phyloP scores from a whole-genome alignment of 1,140 invertebrate species.

The Scaptodrosophila lebanonensis region DNA sequence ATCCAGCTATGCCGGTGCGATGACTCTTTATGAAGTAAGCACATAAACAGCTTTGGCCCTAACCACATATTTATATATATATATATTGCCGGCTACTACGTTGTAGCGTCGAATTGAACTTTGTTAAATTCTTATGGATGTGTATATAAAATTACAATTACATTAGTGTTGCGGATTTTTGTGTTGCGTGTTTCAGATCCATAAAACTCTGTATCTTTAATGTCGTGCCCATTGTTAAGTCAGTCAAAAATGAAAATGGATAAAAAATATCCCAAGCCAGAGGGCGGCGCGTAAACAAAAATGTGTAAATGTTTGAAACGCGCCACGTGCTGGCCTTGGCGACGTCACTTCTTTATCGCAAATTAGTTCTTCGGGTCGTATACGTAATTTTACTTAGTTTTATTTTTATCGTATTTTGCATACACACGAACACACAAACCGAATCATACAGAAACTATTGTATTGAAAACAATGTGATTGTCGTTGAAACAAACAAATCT shows the following conservation, averaged over 20 bases:
- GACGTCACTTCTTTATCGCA: conserved; percentile 61
- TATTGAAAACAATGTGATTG: too few relatives aligned
- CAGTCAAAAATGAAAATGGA: not conserved
- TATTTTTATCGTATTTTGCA: conserved; percentile 12
- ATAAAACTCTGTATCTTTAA: conserved; percentile 1
- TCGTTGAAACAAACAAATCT: too few relatives aligned
- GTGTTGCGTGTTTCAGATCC: not conserved
- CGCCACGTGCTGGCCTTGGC: conserved; percentile 55
- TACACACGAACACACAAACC: not conserved
- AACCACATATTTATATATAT: too few relatives aligned
- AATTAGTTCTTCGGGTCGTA: conserved; percentile 42
- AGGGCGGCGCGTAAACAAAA: conserved; percentile 16
- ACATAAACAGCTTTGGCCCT: too few relatives aligned
- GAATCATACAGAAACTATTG: too few relatives aligned
- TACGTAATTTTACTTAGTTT: conserved; percentile 37
- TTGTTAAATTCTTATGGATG: not conserved
- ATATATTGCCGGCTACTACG: too few relatives aligned
- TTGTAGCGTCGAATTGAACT: too few relatives aligned
- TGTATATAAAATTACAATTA: not conserved
- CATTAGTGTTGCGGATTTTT: too few relatives aligned
- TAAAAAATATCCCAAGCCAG: not conserved
- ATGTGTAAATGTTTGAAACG: not conserved
- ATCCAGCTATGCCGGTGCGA: too few relatives aligned
- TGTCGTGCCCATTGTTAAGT: too few relatives aligned
- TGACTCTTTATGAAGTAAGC: too few relatives aligned